Evolutionary conservation across 2,888 invertebrate species (phyloP).

Genomic region (Drosophila longiperda): DNA sequence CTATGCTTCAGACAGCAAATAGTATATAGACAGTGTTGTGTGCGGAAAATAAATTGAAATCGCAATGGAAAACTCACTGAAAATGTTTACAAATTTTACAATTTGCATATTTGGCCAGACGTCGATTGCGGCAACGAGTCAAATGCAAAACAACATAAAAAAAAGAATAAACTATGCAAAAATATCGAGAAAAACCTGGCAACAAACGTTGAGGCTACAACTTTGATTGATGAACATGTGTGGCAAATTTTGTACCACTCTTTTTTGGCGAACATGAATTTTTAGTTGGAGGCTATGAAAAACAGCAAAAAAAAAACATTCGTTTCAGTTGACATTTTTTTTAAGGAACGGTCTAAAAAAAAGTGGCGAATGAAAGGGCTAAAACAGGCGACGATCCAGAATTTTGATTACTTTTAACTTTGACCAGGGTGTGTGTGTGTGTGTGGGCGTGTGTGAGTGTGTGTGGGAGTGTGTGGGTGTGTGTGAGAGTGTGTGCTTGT

Average conservation of each 20-base stretch:
- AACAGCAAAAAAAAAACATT: constrained; percentile 26
- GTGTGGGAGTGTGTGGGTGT: neutral
- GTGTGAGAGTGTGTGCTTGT: constrained; percentile 11
- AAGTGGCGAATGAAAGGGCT: constrained; percentile 38
- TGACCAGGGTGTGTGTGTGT: constrained; percentile 36
- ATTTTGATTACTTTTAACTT: constrained; percentile 77
- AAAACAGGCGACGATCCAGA: constrained; percentile 50
- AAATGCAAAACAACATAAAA: constrained; percentile 18
- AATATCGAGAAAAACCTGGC: constrained; percentile 5
- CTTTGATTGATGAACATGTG: constrained; percentile 80
- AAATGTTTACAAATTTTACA: constrained; percentile 48
- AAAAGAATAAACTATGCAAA: constrained; percentile 1
- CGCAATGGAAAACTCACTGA: constrained; percentile 10
- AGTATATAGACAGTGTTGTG: constrained; percentile 16
- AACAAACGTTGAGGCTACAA: constrained; percentile 47
- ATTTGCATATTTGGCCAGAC: constrained; percentile 69
- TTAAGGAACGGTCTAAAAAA: constrained; percentile 16
- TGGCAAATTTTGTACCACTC: constrained; percentile 42
- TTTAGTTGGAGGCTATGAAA: constrained; percentile 45
- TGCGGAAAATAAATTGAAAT: constrained; percentile 46
- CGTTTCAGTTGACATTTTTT: constrained; percentile 68
- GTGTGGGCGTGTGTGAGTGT: constrained; percentile 14
- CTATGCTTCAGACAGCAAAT: constrained; percentile 3
- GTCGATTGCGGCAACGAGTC: constrained; percentile 27
- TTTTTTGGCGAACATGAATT: constrained; percentile 52